Evolutionary conservation across 2,888 invertebrate genomes (phyloP).

Genomic region (Phanerotoma sp.): DNA sequence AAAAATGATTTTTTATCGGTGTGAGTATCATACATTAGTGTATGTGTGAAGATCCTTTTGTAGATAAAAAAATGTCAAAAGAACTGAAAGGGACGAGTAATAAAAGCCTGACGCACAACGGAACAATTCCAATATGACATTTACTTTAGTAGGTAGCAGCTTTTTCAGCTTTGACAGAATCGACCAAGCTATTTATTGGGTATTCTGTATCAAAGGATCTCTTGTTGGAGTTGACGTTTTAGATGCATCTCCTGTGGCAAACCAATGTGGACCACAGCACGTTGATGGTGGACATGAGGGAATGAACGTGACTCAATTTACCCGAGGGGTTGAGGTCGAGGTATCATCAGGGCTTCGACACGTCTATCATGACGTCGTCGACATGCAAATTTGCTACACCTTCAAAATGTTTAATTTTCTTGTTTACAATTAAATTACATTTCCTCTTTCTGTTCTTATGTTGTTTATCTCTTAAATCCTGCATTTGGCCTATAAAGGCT

Average conservation of each 20-base stretch:
- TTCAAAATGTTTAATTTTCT: background rate
- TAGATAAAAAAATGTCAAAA: no score
- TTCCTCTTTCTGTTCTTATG: background rate
- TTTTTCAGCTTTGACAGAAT: constrained; percentile 2
- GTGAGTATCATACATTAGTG: no score
- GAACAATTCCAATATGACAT: no score
- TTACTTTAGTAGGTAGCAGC: background rate
- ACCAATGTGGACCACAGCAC: constrained; percentile 16
- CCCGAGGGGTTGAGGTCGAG: constrained; percentile 4
- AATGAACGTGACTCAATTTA: constrained; percentile 11
- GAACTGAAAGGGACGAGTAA: no score
- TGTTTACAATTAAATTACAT: constrained; percentile 2
- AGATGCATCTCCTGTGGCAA: constrained; percentile 15
- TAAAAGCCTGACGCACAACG: no score
- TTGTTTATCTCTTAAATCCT: background rate
- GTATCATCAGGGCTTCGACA: constrained; percentile 13
- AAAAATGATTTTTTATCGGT: no score
- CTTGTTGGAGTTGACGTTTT: constrained; percentile 8
- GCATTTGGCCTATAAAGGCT: background rate
- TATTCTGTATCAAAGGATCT: constrained; percentile 6
- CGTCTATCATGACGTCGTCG: constrained; percentile 15
- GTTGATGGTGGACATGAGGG: constrained; percentile 5
- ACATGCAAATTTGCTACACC: background rate
- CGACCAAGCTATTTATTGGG: constrained; percentile 4
- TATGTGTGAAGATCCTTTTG: no score